A percentile compares a stretch with the other conserved stretches of the same genome.
These are phyloP conservation scores for Melikaiella ostensackeni DNA, from an alignment of 2,888 invertebrate species.

Conservation along the genomic window DNA sequence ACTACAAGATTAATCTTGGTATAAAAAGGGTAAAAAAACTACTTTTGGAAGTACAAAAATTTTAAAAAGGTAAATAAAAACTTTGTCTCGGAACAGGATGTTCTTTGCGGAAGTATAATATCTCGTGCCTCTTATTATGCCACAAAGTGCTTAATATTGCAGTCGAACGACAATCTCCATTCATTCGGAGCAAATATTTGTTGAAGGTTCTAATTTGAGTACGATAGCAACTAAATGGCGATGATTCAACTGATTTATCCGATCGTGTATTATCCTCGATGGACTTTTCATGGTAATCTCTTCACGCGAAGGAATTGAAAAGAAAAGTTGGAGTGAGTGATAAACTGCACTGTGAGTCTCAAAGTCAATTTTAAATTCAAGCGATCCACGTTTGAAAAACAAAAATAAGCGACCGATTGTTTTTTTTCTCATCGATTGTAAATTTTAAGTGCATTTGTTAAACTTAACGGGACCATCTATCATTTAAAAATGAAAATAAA, in stretches of 20 bases:
- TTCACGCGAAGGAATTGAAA: slow-evolving; percentile 31
- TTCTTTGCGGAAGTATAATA: slow-evolving; percentile 40
- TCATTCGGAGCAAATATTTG: slow-evolving; percentile 39
- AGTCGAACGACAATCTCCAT: slow-evolving; percentile 40
- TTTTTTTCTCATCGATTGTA: slow-evolving; percentile 6
- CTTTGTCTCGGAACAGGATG: slow-evolving; percentile 40
- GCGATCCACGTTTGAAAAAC: slow-evolving; percentile 10
- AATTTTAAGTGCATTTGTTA: slow-evolving; percentile 32
- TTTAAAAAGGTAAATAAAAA: slow-evolving; percentile 29
- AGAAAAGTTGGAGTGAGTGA: background rate
- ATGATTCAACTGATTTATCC: slow-evolving; percentile 33
- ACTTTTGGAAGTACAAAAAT: slow-evolving; percentile 37
- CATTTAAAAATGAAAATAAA: slow-evolving; percentile 28
- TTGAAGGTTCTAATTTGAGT: slow-evolving; percentile 35
- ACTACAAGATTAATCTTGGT: slow-evolving; percentile 12
- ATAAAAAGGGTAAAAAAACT: slow-evolving; percentile 29
- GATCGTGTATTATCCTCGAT: slow-evolving; percentile 27
- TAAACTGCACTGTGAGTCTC: slow-evolving; percentile 31
- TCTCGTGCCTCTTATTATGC: slow-evolving; percentile 40
- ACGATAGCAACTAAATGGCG: slow-evolving; percentile 31
- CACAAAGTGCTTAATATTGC: slow-evolving; percentile 40
- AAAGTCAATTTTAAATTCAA: slow-evolving; percentile 29
- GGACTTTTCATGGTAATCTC: slow-evolving; percentile 16
- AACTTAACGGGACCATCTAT: slow-evolving; percentile 28
- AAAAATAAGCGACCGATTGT: background rate